Evolutionary conservation across 1,140 invertebrate species (phyloP).

Genomic region (Formica exsecta): DNA sequence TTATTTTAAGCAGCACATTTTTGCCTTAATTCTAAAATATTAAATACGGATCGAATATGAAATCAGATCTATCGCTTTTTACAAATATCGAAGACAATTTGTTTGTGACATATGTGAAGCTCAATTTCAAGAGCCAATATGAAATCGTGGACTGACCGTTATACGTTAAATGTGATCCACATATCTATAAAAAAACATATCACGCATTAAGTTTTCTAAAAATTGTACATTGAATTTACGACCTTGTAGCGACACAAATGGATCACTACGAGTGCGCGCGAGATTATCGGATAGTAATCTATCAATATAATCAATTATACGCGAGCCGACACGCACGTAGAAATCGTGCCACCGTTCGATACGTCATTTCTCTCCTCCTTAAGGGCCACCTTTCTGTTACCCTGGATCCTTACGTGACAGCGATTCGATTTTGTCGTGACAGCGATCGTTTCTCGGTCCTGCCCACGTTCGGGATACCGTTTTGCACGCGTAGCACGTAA

Average conservation of each 20-base stretch:
- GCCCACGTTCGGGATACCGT: constrained; percentile 57
- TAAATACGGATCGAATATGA: background rate
- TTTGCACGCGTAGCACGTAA: constrained; percentile 78
- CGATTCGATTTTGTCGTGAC: constrained; percentile 73
- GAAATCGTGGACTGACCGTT: background rate
- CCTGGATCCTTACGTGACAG: constrained; percentile 39
- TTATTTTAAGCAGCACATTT: background rate
- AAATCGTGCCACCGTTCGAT: constrained; percentile 20
- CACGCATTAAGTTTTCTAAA: background rate
- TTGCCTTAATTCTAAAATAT: constrained; percentile 3
- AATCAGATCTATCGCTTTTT: background rate
- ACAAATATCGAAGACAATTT: background rate
- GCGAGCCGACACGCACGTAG: background rate
- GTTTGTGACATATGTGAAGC: background rate
- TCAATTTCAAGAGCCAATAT: background rate
- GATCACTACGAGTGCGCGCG: background rate
- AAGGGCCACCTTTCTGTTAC: constrained; percentile 46
- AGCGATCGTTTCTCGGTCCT: constrained; percentile 68
- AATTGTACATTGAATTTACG: background rate
- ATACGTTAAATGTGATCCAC: background rate
- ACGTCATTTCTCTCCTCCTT: constrained; percentile 46
- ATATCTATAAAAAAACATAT: background rate
- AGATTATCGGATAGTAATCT: constrained; percentile 7
- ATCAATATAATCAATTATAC: constrained; percentile 46
- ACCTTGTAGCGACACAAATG: background rate